These are phyloP conservation scores for Montipora efflorescens DNA, from an alignment of 64 coral and sea anemone species.

Conservation along the genomic window DNA sequence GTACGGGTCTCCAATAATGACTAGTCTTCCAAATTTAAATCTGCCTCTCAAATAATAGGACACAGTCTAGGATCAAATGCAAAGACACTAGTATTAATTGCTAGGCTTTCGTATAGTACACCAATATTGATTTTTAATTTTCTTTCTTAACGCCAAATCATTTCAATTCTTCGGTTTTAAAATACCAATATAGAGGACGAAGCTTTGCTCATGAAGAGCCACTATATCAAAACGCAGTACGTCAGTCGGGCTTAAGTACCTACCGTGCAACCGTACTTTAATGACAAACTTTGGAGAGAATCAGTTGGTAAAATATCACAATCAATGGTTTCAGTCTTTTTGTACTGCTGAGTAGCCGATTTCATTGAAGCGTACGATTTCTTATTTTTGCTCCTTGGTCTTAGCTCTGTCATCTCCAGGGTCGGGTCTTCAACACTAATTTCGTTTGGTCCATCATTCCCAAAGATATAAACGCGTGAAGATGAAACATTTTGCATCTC, in stretches of 20 bases:
- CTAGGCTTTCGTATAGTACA: no score
- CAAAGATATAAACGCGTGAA: conserved; percentile 74
- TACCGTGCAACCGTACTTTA: conserved; percentile 94
- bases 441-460: conserved; percentile 74
- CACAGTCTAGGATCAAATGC: no score
- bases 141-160: no score
- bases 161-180: no score
- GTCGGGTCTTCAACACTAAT: conserved; percentile 44
- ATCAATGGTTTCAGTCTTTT: conserved; percentile 80
- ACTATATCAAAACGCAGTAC: no score
- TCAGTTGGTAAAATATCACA: conserved; percentile 78
- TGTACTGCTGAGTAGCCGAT: conserved; percentile 42
- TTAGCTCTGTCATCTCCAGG: conserved; percentile 67
- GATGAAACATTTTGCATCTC: conserved; percentile 71
- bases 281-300: conserved; percentile 83
- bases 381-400: conserved; percentile 60
- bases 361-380: conserved; percentile 21
- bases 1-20: no score
- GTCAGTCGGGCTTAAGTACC: background rate
- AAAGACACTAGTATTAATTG: no score
- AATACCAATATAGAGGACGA: no score
- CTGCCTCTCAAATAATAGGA: no score
- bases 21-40: no score
- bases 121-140: no score
- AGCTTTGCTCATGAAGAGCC: no score